Conservation (phyloP, 1,140 invertebrate genomes). For the Arion vulgaris region DNA sequence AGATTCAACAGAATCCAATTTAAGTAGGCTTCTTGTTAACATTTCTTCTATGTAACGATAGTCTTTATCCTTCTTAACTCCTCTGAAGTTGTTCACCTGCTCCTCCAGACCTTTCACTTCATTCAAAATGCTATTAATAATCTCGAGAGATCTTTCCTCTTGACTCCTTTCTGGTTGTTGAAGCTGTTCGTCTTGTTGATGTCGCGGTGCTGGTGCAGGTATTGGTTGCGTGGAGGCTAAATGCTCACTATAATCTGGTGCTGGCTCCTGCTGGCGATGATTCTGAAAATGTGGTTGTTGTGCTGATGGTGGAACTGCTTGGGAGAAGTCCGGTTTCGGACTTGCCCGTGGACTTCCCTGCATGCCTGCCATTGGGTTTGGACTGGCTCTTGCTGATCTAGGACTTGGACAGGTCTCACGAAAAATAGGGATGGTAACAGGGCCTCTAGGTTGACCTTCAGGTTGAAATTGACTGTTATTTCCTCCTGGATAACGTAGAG, state of each 20-base stretch:
- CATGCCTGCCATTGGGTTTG: background rate
- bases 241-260: constrained; percentile 14
- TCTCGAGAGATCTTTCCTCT: constrained; percentile 80
- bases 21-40: constrained; percentile 91
- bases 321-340: constrained; percentile 29
- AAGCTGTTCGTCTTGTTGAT: constrained; percentile 55
- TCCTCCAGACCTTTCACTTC: constrained; percentile 85
- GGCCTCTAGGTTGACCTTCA: background rate
- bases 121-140: constrained; percentile 84
- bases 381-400: background rate
- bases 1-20: constrained; percentile 92
- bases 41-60: constrained; percentile 94
- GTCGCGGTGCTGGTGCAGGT: constrained; percentile 7
- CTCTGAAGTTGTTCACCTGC: constrained; percentile 84
- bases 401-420: background rate
- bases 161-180: constrained; percentile 61
- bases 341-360: constrained; percentile 20
- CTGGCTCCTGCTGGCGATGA: constrained; percentile 22
- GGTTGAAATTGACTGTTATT: background rate
- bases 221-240: constrained; percentile 43
- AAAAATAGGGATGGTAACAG: constrained; percentile 36
- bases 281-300: constrained; percentile 8
- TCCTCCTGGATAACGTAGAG: background rate
- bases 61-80: constrained; percentile 84
- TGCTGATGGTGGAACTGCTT: constrained; percentile 29